Base-by-base conservation (phyloP, 2,797 vertebrate species). In the Rhinogobio ventralis region DNA sequence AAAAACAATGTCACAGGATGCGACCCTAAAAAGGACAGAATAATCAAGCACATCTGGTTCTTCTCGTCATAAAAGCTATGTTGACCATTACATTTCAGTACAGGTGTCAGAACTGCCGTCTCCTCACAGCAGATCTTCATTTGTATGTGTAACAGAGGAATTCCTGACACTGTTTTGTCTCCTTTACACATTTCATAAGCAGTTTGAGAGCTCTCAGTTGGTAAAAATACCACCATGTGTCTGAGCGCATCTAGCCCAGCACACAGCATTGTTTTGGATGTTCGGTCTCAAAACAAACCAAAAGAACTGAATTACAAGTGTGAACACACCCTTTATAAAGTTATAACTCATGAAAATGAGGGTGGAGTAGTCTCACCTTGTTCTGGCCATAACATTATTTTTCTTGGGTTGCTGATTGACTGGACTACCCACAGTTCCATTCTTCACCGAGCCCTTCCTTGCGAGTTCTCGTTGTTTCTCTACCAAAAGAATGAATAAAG, bases 321-420 rank as follows among this genome's bases (percentile, higher is more conserved):
- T 64, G 60, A 64, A 64, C 7, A 64, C 60, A 30, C 60, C 60
- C 60, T 62, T 69, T 67, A 71, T 15, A 66, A 60, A 49, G 19
- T 9, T 25, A 25, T 39, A 55, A 57, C 28, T 30, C 60, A 30
- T 30, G 2, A 71, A 46, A 45, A 25, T 46, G 23, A 46, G 4
- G 5, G 33, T 42, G 53, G 23, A 42, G 23, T 17, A 64, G 33
- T 14, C 87, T 93, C 94, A 99, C 98, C 98, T 97, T 94, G 98
- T 99, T 91, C 97, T 95, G 90, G 97, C 96, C 96, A 97, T 97
- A 79, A 96, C 96, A 0, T 96, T 96, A 90, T 97, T 99, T 95
- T 99, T 99, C 95, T 99, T 99, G 88, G 98, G 98, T 87, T 99
- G 98, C 79, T 99, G 98, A 93, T 97, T 99, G 92, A 99, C 97